Evolutionary conservation across 2,888 invertebrate genomes (phyloP).

Genomic region (Rhorus exstirpatorius): DNA sequence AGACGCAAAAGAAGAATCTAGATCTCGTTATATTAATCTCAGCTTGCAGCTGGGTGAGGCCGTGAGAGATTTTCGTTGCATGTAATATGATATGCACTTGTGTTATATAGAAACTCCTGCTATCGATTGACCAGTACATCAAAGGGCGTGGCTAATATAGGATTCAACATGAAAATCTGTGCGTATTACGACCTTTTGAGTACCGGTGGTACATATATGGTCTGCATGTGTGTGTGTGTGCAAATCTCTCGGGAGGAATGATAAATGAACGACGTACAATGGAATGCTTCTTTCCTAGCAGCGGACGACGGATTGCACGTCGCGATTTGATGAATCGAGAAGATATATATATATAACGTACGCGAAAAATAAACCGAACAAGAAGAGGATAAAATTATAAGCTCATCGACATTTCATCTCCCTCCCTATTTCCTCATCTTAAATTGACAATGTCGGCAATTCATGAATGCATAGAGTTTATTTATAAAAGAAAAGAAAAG

Average conservation of each 20-base stretch:
- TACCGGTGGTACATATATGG: constrained; percentile 8
- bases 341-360: constrained; percentile 39
- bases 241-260: constrained; percentile 57
- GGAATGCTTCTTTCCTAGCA: constrained; percentile 57
- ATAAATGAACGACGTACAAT: constrained; percentile 68
- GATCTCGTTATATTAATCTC: constrained; percentile 57
- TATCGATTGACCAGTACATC: not conserved
- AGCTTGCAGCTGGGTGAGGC: constrained; percentile 43
- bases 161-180: not conserved
- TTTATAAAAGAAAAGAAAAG: not conserved
- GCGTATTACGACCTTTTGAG: constrained; percentile 6
- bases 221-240: constrained; percentile 4
- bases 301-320: constrained; percentile 66
- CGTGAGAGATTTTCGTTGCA: constrained; percentile 59
- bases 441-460: constrained; percentile 33
- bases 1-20: constrained; percentile 55
- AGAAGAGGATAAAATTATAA: constrained; percentile 52
- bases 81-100: constrained; percentile 1
- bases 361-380: constrained; percentile 20
- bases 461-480: not conserved
- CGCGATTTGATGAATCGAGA: constrained; percentile 65
- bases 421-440: not conserved
- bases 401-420: constrained; percentile 52
- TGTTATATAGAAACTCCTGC: not conserved
- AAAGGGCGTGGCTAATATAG: not conserved